A percentile compares a stretch with the other conserved stretches of the same genome.
phyloP scores from a whole-genome alignment of 2,888 invertebrate genomes.

The Lycocerus yunnanus region DNA sequence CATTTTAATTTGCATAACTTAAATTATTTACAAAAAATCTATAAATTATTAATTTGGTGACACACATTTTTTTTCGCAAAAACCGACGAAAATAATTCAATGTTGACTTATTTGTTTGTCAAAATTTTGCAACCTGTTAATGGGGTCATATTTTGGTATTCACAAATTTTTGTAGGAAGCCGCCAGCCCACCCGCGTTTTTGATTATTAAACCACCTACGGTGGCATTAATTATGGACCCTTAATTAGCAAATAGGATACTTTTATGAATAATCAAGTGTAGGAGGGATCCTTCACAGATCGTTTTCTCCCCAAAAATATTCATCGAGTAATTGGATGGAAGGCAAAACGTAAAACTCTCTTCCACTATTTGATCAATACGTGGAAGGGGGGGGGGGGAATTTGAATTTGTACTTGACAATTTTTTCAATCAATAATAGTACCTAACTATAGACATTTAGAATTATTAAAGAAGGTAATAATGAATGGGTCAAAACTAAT shows the following conservation, averaged over 20 bases:
- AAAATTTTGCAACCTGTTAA: not conserved
- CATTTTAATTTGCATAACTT: not conserved
- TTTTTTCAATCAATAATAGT: not conserved
- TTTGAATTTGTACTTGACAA: too few relatives aligned
- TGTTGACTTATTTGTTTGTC: not conserved
- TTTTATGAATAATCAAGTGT: not conserved
- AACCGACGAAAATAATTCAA: not conserved
- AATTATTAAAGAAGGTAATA: too few relatives aligned
- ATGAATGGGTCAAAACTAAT: too few relatives aligned
- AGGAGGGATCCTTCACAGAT: not conserved
- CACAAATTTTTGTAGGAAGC: not conserved
- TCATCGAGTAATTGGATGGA: not conserved
- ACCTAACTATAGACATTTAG: too few relatives aligned
- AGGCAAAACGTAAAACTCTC: not conserved
- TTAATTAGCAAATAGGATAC: not conserved
- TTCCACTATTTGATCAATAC: not conserved
- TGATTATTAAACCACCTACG: not conserved
- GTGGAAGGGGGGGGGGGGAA: not conserved
- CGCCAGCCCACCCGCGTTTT: not conserved
- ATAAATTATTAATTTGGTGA: not conserved
- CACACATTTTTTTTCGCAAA: not conserved
- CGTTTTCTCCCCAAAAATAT: not conserved
- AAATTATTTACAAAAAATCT: not conserved
- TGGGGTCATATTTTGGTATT: not conserved
- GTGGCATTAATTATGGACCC: not conserved